Base-by-base conservation (phyloP, 1,140 invertebrate species). In the Dolichoris vasculosae region DNA sequence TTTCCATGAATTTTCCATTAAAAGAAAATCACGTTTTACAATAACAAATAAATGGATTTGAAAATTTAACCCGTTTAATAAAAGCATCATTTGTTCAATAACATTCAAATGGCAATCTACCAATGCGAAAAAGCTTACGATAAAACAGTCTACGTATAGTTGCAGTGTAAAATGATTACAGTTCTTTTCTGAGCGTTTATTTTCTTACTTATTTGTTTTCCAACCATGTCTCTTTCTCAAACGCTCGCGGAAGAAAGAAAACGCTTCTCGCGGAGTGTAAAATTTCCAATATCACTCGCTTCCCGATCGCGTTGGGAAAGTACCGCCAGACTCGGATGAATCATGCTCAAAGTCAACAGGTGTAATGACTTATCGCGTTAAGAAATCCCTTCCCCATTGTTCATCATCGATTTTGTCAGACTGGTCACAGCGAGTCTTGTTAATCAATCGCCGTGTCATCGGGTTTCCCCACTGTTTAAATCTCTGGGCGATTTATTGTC, bases 371-470 rank as follows among this genome's bases (percentile, higher is more conserved):
- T 64, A 76, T 40, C 64, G 32, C 51, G 51, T 69, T 73, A 73
- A 73, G 69, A 23, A 23, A n/a, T 23, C 40, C 38, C 38, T 71
- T 17, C 35, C n/a, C 67, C 38, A 73, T 73, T n/a, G 6, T 43
- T 0, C 13, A 23, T 40, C 32, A 82, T 82, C 32, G 67, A 82
- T 82, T 83, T 63, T 76, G 40, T 46, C n/a, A 55, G 40, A 26
- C 6, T 63, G 51, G 23, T 55, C 40, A 38, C 48, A 32, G 26
- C 9, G 32, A 7, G 30, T 26, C 40, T 51, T 84, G 63, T 84
- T 84, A 73, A 84, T 84, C 83, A 84, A 84, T 84, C 76, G 64
- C 64, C 76, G 48, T 84, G 83, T 84, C 83, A 84, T 79, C 76
- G 82, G 32, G 64, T 30, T 48, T 17, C 23, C 32, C 64, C 59